phyloP scores from a whole-genome alignment of 2,797 vertebrate species.

The Nothura maculosa region DNA sequence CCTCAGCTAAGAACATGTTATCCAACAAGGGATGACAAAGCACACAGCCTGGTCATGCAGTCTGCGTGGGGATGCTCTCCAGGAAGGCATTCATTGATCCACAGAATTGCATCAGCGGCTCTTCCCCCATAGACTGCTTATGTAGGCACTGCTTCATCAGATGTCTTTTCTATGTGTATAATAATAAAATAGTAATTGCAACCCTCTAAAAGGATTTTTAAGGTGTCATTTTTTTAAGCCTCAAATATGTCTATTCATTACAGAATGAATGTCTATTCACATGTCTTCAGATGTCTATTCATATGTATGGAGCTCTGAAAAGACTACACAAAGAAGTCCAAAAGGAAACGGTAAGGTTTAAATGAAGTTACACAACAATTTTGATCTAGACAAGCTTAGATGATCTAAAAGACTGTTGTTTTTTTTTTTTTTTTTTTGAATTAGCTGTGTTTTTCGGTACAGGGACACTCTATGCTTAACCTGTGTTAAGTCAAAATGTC shows the following conservation, averaged over 20 bases:
- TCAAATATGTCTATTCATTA: background rate
- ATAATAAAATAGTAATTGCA: background rate
- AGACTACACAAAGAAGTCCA: background rate
- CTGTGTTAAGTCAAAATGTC: constrained; percentile 39
- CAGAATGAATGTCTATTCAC: too few species aligned
- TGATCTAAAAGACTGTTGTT: background rate
- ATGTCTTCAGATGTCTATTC: background rate
- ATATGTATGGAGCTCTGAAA: background rate
- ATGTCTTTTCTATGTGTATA: background rate
- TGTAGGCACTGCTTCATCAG: background rate
- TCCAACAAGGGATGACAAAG: background rate
- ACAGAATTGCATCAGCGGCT: background rate
- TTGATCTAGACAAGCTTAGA: background rate
- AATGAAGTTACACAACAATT: background rate
- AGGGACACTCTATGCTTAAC: constrained; percentile 15
- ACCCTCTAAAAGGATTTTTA: background rate
- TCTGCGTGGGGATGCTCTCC: background rate
- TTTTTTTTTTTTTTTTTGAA: constrained; percentile 26
- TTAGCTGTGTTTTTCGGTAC: background rate
- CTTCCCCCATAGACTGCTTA: background rate
- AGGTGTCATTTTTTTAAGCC: background rate
- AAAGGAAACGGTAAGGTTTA: background rate
- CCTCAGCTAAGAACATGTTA: background rate
- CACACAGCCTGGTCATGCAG: background rate
- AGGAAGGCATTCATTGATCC: background rate